Evolutionary conservation across 2,888 invertebrate genomes (phyloP), one percentile per base, ranked within the genome.

Genomic region (Mellilla xanthometata): DNA sequence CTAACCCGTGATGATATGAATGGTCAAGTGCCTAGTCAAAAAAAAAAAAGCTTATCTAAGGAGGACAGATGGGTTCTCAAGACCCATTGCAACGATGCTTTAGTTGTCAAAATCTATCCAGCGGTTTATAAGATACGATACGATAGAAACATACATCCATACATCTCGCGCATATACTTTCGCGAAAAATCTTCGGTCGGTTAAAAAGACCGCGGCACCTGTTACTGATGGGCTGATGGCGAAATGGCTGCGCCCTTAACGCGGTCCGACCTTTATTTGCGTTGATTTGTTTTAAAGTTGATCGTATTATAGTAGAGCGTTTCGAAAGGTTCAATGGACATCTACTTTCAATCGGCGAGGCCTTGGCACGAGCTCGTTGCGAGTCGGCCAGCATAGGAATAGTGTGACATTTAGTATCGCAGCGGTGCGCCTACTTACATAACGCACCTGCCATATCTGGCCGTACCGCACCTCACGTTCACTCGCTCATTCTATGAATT

Each of bases 391-490:
- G 72, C 75, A 71, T 74, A 72, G 76, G 79, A 77, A 74, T 76
- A 78, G 76, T 72, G 72, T 81, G 80, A 81, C 81, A 85, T 85
- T 85, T 81, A 73, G 76, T 76, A 67, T 70, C 66, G 58, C 47
- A 61, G 59, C 58, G 62, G 57, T 69, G 68, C 65, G 61, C 60
- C 64, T 69, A 76, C 77, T 89, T 88, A 87, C 87, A 86, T 87
- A 88, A 88, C 85, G 73, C 87, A 88, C 88, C 88, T 88, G 89
- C 88, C 88, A 81, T 88, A 87, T 87, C 83, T 72, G 80, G 81
- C 77, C 58, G 72, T 65, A 79, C 81, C 79, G 76, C 83, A 81
- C 85, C 84, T 82, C 81, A 74, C 82, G 81, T 81, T 81, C 82
- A 77, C 84, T 83, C 71, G 81, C 79, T 81, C 82, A 80, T 82